Percentiles rank a stretch among this genome's conserved stretches.
phyloP scores from a whole-genome alignment of 2,888 invertebrate species.

The Synanthedon tipuliformis region DNA sequence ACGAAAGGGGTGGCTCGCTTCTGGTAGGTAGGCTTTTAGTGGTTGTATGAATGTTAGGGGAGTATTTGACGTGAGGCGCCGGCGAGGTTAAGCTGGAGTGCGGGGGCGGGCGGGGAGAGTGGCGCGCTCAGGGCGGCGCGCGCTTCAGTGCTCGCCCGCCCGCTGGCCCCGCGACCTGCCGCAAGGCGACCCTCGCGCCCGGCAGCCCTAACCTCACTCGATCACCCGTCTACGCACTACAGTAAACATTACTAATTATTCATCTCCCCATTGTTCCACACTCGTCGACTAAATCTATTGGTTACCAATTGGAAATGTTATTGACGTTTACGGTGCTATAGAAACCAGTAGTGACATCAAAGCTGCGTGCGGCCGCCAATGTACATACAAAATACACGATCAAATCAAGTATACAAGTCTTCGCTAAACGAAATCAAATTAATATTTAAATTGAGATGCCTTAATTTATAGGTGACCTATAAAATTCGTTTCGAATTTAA shows the following conservation, averaged over 20 bases:
- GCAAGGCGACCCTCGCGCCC: slow-evolving; percentile 34
- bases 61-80: slow-evolving; percentile 13
- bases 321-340: not conserved
- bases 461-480: not conserved
- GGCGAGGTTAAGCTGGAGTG: slow-evolving; percentile 10
- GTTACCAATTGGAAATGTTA: not conserved
- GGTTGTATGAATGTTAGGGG: not conserved
- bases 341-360: not conserved
- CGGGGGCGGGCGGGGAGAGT: slow-evolving; percentile 26
- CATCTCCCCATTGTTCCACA: not conserved
- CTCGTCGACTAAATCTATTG: too few relatives aligned
- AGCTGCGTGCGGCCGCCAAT: not conserved
- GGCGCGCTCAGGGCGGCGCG: slow-evolving; percentile 44
- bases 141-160: slow-evolving; percentile 63
- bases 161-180: slow-evolving; percentile 52
- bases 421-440: too few relatives aligned
- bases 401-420: not conserved
- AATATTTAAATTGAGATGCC: too few relatives aligned
- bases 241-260: slow-evolving; percentile 30
- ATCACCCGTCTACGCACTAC: slow-evolving; percentile 27
- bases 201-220: slow-evolving; percentile 50
- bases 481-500: not conserved
- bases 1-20: slow-evolving; percentile 12
- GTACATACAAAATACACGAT: not conserved
- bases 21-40: slow-evolving; percentile 9